phyloP scores from a whole-genome alignment of 2,113 vertebrate genomes.

The Marcusenius ussheri region DNA sequence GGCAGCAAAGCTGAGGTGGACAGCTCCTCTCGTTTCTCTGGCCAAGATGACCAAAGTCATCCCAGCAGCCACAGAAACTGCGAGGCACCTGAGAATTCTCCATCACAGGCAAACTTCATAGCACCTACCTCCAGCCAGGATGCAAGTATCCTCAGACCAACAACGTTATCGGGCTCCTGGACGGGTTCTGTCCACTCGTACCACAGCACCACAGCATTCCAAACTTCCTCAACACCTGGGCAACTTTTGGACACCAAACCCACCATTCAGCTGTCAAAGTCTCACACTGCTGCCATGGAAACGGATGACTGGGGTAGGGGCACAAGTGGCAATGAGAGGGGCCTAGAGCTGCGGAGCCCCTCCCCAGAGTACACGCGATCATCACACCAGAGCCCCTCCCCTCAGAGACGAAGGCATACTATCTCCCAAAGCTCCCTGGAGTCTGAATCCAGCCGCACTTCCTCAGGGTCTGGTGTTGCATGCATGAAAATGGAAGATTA shows the following conservation, averaged over 20 bases:
- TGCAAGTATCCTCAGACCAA: slow-evolving; percentile 14
- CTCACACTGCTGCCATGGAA: slow-evolving; percentile 31
- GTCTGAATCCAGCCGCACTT: slow-evolving; percentile 36
- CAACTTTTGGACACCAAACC: slow-evolving; percentile 24
- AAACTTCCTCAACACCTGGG: slow-evolving; percentile 38
- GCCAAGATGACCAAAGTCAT: slow-evolving; percentile 46
- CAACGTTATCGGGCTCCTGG: slow-evolving; percentile 47
- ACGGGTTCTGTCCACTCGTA: slow-evolving; percentile 46
- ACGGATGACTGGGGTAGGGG: slow-evolving; percentile 41
- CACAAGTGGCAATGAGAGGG: slow-evolving; percentile 51
- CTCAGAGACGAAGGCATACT: slow-evolving; percentile 18
- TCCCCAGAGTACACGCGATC: slow-evolving; percentile 39
- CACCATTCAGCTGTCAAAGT: slow-evolving; percentile 21
- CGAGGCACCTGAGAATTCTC: slow-evolving; percentile 30
- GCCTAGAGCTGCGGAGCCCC: slow-evolving; percentile 49
- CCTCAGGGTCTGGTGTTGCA: slow-evolving; percentile 43
- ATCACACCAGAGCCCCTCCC: slow-evolving; percentile 30
- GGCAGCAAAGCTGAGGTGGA: slow-evolving; percentile 33
- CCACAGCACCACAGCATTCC: slow-evolving; percentile 39
- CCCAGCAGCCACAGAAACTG: slow-evolving; percentile 46
- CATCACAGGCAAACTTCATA: slow-evolving; percentile 35
- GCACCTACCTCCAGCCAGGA: slow-evolving; percentile 37
- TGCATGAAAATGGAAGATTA: slow-evolving; percentile 83
- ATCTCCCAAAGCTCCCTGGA: slow-evolving; percentile 44
- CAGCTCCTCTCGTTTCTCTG: slow-evolving; percentile 31